Base-by-base conservation (phyloP, 2,888 invertebrate species). In the Podabrus alpinus region DNA sequence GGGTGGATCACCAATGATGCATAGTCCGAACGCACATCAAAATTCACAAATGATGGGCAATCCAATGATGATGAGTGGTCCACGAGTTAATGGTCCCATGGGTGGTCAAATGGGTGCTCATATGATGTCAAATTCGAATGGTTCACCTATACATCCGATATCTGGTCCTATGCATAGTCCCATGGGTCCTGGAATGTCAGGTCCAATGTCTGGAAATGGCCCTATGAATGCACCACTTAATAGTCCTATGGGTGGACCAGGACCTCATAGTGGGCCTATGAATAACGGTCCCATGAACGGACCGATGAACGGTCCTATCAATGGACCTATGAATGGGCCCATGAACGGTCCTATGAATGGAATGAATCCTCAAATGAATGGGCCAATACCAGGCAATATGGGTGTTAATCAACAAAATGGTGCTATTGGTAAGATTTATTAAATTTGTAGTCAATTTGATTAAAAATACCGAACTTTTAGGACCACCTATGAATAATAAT, bases 201-300 rank as follows among this genome's bases (percentile, higher is more conserved):
- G 77, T 83, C 88, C 80, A 17, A 85, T 80, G 74, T 78, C 79
- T 15, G 79, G 78, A 59, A 90, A 91, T 88, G 92, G 92, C 66
- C 92, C 93, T 9, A 93, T 94, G 91, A 92, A 92, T 77, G 93
- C 92, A 62, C 91, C 92, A 45, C 92, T 92, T 90, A 89, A 89
- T 15, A 88, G 87, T 79, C 89, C 89, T 7, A 90, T 89, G 87
- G 86, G 94, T 92, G 93, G 93, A 91, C 70, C 94, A 92, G 89
- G 90, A 59, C 72, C 74, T 72, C 90, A 90, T 88, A 91, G 90
- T 86, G 90, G 92, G 13, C 89, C 90, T 3, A 90, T 90, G 88
- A 89, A 89, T 73, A 91, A 91, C 80, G 91, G 92, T 71, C 91
- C 92, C 0, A 90, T 91, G 78, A 89, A 79, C 69, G 89, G 70